phyloP scores from a whole-genome alignment of 2,797 vertebrate genomes.

The Atherinosoma microstoma region DNA sequence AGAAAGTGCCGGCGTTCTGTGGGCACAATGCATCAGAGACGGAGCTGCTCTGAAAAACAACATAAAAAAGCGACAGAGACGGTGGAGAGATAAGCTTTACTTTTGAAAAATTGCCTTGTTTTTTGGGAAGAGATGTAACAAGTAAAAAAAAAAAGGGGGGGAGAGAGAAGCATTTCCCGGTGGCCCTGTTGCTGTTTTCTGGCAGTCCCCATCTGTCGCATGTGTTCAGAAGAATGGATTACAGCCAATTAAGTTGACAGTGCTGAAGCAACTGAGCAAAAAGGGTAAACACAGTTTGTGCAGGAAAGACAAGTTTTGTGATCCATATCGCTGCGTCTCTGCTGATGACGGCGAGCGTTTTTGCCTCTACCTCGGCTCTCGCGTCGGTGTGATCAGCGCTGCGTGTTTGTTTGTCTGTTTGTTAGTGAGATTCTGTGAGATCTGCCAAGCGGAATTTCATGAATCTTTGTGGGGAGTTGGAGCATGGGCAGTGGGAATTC shows the following conservation, averaged over 20 bases:
- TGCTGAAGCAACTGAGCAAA: slow-evolving; percentile 53
- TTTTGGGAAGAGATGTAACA: slow-evolving; percentile 38
- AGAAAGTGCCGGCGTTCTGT: slow-evolving; percentile 43
- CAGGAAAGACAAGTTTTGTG: slow-evolving; percentile 35
- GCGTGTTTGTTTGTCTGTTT: neutral
- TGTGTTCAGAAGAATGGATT: slow-evolving; percentile 59
- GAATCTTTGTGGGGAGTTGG: neutral
- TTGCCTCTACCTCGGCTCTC: neutral
- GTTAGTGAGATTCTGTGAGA: neutral
- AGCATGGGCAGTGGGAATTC: neutral
- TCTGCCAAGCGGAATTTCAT: neutral
- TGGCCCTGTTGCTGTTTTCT: slow-evolving; percentile 38
- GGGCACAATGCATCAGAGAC: slow-evolving; percentile 10
- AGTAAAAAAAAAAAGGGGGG: slow-evolving; percentile 3
- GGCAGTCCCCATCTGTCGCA: slow-evolving; percentile 64
- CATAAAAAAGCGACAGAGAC: slow-evolving; percentile 23
- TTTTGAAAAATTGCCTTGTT: slow-evolving; percentile 41
- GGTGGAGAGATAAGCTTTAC: slow-evolving; percentile 31
- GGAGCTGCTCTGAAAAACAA: slow-evolving; percentile 23
- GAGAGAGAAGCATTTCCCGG: slow-evolving; percentile 19
- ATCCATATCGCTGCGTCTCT: slow-evolving; percentile 20
- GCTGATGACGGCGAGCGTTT: neutral
- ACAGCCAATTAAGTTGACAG: slow-evolving; percentile 65
- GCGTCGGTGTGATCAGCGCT: neutral
- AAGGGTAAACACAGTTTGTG: slow-evolving; percentile 63